phyloP scores from a whole-genome alignment of 1,140 invertebrate genomes.

The Drosophila punjabiensis region DNA sequence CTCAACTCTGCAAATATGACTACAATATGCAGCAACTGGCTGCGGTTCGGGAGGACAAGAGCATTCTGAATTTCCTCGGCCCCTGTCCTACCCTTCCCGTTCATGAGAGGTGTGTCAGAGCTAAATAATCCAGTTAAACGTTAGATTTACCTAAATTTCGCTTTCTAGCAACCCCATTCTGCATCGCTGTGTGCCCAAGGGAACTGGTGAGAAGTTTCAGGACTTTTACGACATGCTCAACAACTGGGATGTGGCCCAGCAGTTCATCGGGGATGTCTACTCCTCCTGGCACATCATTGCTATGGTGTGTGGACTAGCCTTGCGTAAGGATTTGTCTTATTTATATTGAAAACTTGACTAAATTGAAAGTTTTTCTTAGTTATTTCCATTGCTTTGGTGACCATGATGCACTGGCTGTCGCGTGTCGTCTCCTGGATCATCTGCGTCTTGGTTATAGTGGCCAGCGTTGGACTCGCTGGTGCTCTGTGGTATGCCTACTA shows the following conservation, averaged over 20 bases:
- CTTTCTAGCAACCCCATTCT: constrained; percentile 89
- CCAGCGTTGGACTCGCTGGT: constrained; percentile 91
- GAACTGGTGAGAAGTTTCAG: constrained; percentile 85
- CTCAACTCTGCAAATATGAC: constrained; percentile 91
- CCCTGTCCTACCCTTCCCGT: constrained; percentile 91
- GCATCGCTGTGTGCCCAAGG: constrained; percentile 94
- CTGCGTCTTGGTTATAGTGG: constrained; percentile 91
- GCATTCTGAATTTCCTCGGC: constrained; percentile 87
- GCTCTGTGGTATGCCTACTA: constrained; percentile 96
- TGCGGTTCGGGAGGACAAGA: constrained; percentile 86
- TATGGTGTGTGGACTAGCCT: constrained; percentile 91
- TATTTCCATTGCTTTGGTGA: constrained; percentile 92
- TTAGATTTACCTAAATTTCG: constrained; percentile 29
- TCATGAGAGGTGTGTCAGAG: constrained; percentile 86
- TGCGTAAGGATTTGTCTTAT: constrained; percentile 88
- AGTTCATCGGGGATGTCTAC: constrained; percentile 95
- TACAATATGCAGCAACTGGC: constrained; percentile 87
- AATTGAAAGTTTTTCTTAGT: constrained; percentile 86
- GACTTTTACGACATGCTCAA: constrained; percentile 93
- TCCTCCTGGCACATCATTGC: constrained; percentile 94
- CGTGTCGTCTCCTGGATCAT: constrained; percentile 94
- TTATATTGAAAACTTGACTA: neutral
- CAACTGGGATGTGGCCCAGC: constrained; percentile 94
- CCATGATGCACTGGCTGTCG: constrained; percentile 93
- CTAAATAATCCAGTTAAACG: neutral